Base-by-base conservation (phyloP, 1,140 invertebrate genomes). In the Stegodyphus mimosarum region DNA sequence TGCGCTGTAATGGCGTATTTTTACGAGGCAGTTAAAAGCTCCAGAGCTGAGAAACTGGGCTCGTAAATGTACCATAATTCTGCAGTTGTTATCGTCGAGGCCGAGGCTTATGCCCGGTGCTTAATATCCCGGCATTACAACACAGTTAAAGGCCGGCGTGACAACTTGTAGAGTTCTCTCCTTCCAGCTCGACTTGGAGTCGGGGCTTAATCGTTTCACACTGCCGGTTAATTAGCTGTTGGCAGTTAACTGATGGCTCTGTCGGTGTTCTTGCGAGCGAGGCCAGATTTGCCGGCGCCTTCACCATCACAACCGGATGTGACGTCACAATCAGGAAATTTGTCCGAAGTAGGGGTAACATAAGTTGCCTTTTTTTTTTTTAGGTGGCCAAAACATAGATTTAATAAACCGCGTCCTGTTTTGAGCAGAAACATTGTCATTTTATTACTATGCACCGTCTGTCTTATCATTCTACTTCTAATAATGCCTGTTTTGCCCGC, bases 31-130 rank as follows among this genome's bases (percentile, higher is more conserved):
- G 76, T 78, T 78, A 78, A 78, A 78, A 69, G 76, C 11, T 69
- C 50, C 48, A 66, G 33, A 69, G 76, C 63, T 76, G 74, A 76
- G 74, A 76, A 76, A 76, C 74, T 76, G 74, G 11, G 48, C 33
- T 69, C 76, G 76, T 78, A 78, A 78, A 78, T 78, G 76, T 69
- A 69, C 76, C 64, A 78, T 78, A 78, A 78, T 78, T 78, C 76
- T 60, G 76, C 76, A 78, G 76, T 69, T 69, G 76, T 78, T 78
- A 78, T 67, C 76, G 76, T 69, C 11, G 55, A 78, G 64, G 63
- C 76, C 76, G 76, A 66, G 74, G 74, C 74, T 76, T 76, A 76
- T 76, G 60, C 74, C 74, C 74, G 74, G 51, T 76, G 74, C 74
- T 76, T 76, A 76, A 66, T 64, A 66, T 15, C 55, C 60, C 66